Evolutionary conservation across 2,113 vertebrate genomes (phyloP), one percentile per base, ranked within the genome.

Genomic region (Stigmatopora nigra): DNA sequence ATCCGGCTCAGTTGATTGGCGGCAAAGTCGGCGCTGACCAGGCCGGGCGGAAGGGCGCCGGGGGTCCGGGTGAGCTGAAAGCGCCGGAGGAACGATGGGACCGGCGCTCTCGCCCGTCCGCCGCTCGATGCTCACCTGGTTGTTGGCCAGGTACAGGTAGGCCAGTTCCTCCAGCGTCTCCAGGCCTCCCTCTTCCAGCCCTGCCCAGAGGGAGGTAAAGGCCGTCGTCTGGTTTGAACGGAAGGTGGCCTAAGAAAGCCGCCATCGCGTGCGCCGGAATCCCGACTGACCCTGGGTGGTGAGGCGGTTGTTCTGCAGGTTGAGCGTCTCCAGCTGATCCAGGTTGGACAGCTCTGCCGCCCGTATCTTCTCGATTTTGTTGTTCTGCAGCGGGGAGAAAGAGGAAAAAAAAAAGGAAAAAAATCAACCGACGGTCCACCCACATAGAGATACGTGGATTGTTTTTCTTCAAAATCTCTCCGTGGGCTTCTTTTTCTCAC

Each of bases 111-210:
- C 38, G 38, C 5, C 6, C 38, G 38, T 7, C 38, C 38, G 15
- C 8, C 1, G 6, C 5, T 47, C 12, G 16, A 1, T 16, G 80
- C 91, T 91, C 85, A 99, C 97, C 92, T 95, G 93, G 76, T 99
- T 99, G 81, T 99, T 98, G 74, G 95, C 95, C 90, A 99, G 84
- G 80, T 99, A 99, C 75, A 99, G 90, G 87, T 98, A 99, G 77
- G 92, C 92, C 86, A 99, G 90, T 68, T 92, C 92, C 75, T 93
- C 93, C 49, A 98, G 90, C 85, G 92, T 92, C 73, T 95, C 92
- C 86, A 99, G 97, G 2, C 92, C 92, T 82, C 97, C 94, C 76
- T 98, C 95, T 45, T 94, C 93, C 69, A 98, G 89, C 38, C 95
- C 97, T 93, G 72, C 7, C 53, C 68, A 57, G 44, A 72, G 31